Evolutionary conservation across 2,113 vertebrate species (phyloP).

Genomic region (Spizaetus ornatus): DNA sequence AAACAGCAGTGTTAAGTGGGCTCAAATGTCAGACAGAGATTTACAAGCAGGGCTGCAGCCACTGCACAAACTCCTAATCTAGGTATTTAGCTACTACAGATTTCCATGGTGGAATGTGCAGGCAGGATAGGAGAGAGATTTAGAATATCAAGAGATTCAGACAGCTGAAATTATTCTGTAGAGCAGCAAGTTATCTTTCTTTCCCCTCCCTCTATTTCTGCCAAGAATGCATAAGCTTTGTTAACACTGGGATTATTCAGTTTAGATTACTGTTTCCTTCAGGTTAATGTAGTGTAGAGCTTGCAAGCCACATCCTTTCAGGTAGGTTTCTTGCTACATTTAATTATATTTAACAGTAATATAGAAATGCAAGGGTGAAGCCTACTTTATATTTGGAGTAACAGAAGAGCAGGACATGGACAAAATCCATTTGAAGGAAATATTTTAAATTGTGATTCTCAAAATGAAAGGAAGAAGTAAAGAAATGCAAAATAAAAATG

Average conservation of each 20-base stretch:
- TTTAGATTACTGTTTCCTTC: neutral
- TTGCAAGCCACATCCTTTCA: neutral
- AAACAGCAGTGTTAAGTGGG: neutral
- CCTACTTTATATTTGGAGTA: neutral
- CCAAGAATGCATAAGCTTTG: neutral
- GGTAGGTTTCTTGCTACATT: neutral
- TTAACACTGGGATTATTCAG: neutral
- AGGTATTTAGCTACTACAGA: neutral
- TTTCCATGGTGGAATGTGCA: neutral
- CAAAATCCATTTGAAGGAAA: neutral
- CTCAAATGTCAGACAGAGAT: neutral
- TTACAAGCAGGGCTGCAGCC: neutral
- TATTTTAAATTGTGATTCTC: neutral
- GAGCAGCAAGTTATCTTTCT: neutral
- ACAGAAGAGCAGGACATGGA: neutral
- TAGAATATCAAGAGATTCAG: neutral
- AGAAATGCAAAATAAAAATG: neutral
- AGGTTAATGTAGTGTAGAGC: neutral
- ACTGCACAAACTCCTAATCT: neutral
- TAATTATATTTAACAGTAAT: neutral
- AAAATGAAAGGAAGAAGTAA: neutral
- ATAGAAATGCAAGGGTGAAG: neutral
- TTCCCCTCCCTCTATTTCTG: neutral
- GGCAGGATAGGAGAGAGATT: neutral
- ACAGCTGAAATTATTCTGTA: neutral